Conservation (phyloP, 2,888 invertebrate genomes). For the Dinocampus coccinellae region DNA sequence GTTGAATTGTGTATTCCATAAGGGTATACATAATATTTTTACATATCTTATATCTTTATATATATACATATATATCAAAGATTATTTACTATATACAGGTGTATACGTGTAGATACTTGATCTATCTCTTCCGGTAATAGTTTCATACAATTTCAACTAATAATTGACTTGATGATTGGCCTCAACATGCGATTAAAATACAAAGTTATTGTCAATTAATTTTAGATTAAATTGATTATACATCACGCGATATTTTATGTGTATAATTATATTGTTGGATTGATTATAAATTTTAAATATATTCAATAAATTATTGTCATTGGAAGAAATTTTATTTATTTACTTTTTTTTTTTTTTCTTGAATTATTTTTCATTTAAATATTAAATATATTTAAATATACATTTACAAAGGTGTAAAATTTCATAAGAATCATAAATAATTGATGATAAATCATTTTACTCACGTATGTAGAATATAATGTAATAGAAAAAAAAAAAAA, state of each 20-base stretch:
- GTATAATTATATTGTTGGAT: not conserved
- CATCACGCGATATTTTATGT: not conserved
- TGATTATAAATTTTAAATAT: not conserved
- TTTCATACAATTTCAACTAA: not conserved
- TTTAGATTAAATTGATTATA: slow-evolving; percentile 1
- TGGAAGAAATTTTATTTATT: not conserved
- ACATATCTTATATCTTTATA: not conserved
- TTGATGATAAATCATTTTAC: not conserved
- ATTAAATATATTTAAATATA: not conserved
- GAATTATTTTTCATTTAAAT: not conserved
- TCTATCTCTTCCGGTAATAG: not conserved
- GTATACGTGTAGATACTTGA: not conserved
- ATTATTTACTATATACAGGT: not conserved
- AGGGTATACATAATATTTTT: slow-evolving; percentile 1
- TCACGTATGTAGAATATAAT: not conserved
- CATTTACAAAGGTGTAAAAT: not conserved
- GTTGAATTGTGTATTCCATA: slow-evolving; percentile 37
- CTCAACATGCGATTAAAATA: not conserved
- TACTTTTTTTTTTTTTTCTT: too few species aligned
- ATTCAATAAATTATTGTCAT: not conserved
- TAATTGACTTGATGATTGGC: slow-evolving; percentile 2
- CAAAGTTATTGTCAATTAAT: not conserved
- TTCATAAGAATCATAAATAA: not conserved
- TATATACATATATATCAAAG: not conserved
- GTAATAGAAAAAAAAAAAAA: not conserved